Evolutionary conservation across 2,888 invertebrate genomes (phyloP).

Genomic region (Siphlonurus alternatus): DNA sequence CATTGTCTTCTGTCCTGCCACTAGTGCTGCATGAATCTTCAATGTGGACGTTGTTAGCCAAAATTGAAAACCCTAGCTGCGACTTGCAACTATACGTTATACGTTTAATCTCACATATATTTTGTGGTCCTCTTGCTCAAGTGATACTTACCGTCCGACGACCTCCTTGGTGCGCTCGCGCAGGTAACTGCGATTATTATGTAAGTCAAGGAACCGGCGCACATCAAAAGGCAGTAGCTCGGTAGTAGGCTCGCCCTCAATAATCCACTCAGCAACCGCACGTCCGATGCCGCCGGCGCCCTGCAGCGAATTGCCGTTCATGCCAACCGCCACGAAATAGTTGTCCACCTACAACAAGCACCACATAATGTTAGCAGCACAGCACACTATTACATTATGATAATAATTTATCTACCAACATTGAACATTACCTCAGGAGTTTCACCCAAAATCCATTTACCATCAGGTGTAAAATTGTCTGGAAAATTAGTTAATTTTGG

Average conservation of each 20-base stretch:
- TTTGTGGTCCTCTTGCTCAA: background rate
- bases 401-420: background rate
- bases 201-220: constrained; percentile 45
- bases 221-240: constrained; percentile 45
- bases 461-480: constrained; percentile 55
- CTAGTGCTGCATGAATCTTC: too few species aligned
- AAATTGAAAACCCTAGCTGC: too few species aligned
- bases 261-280: constrained; percentile 49
- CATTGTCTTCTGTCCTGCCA: too few species aligned
- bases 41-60: too few species aligned
- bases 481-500: constrained; percentile 42
- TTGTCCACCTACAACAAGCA: constrained; percentile 33
- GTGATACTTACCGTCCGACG: constrained; percentile 32
- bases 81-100: too few species aligned
- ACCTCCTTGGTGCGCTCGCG: constrained; percentile 45
- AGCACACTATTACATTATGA: background rate
- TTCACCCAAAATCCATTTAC: constrained; percentile 49
- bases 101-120: background rate
- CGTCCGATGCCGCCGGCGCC: constrained; percentile 54
- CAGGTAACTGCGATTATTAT: constrained; percentile 42
- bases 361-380: background rate
- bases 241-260: constrained; percentile 39
- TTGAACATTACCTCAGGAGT: constrained; percentile 34
- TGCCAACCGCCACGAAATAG: constrained; percentile 55
- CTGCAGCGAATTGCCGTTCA: constrained; percentile 50